Evolutionary conservation across 2,888 invertebrate species (phyloP), one percentile per base, ranked within the genome.

Genomic region (Acholoe squamosa): DNA sequence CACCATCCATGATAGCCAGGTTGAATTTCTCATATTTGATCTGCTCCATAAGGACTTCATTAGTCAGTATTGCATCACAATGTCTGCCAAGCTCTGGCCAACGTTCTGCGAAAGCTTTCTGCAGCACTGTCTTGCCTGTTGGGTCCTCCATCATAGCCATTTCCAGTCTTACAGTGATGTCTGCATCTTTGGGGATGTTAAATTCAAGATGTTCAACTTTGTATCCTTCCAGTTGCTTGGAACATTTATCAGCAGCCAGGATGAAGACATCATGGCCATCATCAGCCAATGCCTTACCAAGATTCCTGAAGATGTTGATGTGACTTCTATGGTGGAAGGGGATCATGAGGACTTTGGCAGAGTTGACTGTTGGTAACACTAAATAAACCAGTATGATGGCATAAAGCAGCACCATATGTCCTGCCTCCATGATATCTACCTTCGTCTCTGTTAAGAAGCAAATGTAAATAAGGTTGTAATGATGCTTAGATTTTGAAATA

Each of bases 1-100:
- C 51, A 19, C 89, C 89, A 51, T 89, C 77, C 52, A 76, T 54
- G 0, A 89, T 76, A 0, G 34, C 77, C 76, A 89, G 28, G 33
- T 89, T 34, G 51, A 89, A 89, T 0, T 89, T 76, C 28, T 89
- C 12, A 5, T 71, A 1, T 7, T 71, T 34, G 19, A 89, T 89
- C n/a, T 3, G 76, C 1, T 22, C 43, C 76, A 76, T 89, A 28
- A 89, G 7, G 31, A 16, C 19, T 54, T 54, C 31, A 22, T 56
- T 56, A 0, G 25, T 56, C 56, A 88, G 22, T 5, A 54, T 31
- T 14, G 14, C n/a, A 54, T 88, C 54, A 56, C 88, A 88, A 31
- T 84, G 22, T 10, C 43, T 0, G 1, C 33, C n/a, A 28, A 10
- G n/a, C 22, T 34, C 34, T 84, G 84, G 16, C 34, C 84, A 84